A percentile compares a stretch with the other conserved stretches of the same genome.
Evolutionary conservation across 2,888 invertebrate species (phyloP).

Genomic region (Tipula confusa): DNA sequence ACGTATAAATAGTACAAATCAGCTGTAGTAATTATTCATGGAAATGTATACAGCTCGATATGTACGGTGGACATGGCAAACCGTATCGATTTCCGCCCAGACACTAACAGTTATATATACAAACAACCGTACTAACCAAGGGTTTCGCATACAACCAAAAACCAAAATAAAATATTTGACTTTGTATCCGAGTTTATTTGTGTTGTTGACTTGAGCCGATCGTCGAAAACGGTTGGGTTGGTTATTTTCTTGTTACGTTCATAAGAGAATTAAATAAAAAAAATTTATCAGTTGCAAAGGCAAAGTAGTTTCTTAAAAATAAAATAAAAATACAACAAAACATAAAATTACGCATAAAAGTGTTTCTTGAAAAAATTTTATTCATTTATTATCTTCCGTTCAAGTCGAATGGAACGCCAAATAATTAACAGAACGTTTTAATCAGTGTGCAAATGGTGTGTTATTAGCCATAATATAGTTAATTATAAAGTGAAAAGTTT

Average conservation of each 20-base stretch:
- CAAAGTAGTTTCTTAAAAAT: not conserved
- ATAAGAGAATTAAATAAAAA: not conserved
- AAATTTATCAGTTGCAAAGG: not conserved
- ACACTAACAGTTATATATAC: not conserved
- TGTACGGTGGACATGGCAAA: not conserved
- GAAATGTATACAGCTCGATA: not conserved
- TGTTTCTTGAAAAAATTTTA: not conserved
- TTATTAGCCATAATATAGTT: not conserved
- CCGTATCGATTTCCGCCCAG: not conserved
- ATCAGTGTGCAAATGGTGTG: conserved; percentile 12
- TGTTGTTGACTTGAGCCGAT: conserved; percentile 26
- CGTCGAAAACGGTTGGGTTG: conserved; percentile 26
- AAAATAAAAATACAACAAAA: no score
- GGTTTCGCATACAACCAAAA: not conserved
- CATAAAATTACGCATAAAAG: conserved; percentile 20
- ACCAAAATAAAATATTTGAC: not conserved
- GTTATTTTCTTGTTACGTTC: not conserved
- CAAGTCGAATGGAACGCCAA: conserved; percentile 25
- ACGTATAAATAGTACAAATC: not conserved
- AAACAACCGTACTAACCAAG: not conserved
- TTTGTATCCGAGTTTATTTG: not conserved
- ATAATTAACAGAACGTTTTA: not conserved
- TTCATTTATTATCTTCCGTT: conserved; percentile 25
- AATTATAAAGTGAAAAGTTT: conserved; percentile 14
- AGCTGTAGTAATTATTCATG: conserved; percentile 12